These are phyloP conservation scores for Pyrrhura leucotis DNA, from an alignment of 2,797 vertebrate genomes.

Conservation along the genomic window DNA sequence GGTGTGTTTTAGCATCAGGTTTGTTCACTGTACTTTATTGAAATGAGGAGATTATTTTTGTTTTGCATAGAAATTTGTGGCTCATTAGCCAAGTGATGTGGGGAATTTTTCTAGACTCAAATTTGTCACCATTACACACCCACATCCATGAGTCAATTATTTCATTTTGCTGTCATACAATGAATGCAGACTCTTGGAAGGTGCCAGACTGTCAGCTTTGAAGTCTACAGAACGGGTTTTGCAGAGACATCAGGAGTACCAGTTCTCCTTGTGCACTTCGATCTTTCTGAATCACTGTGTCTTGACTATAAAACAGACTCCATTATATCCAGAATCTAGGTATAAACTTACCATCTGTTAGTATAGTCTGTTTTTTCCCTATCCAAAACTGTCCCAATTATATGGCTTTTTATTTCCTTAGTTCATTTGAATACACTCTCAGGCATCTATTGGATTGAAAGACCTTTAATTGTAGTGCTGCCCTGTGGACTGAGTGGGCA, in stretches of 20 bases:
- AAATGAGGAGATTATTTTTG: not conserved
- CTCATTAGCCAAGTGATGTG: conserved; percentile 7
- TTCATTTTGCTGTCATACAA: conserved; percentile 27
- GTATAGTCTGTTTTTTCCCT: not conserved
- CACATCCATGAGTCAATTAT: not conserved
- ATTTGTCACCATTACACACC: conserved; percentile 29
- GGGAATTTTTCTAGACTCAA: conserved; percentile 29
- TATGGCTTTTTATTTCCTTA: not conserved
- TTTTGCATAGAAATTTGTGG: conserved; percentile 35
- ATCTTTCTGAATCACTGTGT: not conserved
- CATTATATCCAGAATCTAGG: not conserved
- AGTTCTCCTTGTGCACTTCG: not conserved
- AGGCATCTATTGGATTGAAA: not conserved
- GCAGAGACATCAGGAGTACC: not conserved
- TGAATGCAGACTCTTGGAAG: conserved; percentile 10
- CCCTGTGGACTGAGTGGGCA: not conserved
- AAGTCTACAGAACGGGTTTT: conserved; percentile 42
- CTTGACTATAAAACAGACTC: not conserved
- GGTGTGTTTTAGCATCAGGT: conserved; percentile 42
- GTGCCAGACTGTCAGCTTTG: conserved; percentile 38
- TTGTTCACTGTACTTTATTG: conserved; percentile 7
- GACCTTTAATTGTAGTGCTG: not conserved
- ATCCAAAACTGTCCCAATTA: not conserved
- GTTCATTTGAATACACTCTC: not conserved
- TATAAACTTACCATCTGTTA: not conserved